Percentiles rank a stretch among this genome's conserved stretches.
phyloP scores from a whole-genome alignment of 1,140 invertebrate genomes.

The Trichonephila inaurata region DNA sequence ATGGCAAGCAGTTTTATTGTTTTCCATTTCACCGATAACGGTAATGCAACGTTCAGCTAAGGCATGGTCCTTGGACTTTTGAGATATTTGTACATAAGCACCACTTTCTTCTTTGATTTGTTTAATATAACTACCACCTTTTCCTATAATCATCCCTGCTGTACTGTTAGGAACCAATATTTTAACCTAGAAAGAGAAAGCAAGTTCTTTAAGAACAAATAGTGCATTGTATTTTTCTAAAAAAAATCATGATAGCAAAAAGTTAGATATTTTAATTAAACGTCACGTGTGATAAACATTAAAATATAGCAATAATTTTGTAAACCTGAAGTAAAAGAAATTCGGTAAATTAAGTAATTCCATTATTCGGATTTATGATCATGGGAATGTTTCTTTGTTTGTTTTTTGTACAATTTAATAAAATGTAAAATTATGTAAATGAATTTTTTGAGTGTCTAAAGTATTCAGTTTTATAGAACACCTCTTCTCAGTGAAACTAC shows the following conservation, averaged over 20 bases:
- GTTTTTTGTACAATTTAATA: no score
- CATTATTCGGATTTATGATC: no score
- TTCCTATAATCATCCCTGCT: slow-evolving; percentile 99
- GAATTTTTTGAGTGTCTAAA: no score
- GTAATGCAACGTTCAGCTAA: slow-evolving; percentile 98
- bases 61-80: slow-evolving; percentile 98
- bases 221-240: neutral
- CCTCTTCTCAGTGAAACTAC: no score
- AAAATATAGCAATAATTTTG: no score
- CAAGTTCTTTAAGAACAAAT: slow-evolving; percentile 27
- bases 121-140: slow-evolving; percentile 98
- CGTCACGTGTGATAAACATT: no score
- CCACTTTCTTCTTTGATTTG: slow-evolving; percentile 98
- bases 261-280: neutral
- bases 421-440: no score
- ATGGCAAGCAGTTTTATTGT: slow-evolving; percentile 94
- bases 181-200: slow-evolving; percentile 85
- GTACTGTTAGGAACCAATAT: slow-evolving; percentile 99
- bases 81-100: slow-evolving; percentile 98
- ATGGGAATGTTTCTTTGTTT: no score
- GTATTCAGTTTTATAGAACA: no score
- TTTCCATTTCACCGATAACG: slow-evolving; percentile 94
- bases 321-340: no score
- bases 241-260: neutral
- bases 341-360: no score